Percentiles rank a stretch among this genome's conserved stretches.
Evolutionary conservation across 1,140 invertebrate species (phyloP).

Genomic region (Cydia fagiglandana): DNA sequence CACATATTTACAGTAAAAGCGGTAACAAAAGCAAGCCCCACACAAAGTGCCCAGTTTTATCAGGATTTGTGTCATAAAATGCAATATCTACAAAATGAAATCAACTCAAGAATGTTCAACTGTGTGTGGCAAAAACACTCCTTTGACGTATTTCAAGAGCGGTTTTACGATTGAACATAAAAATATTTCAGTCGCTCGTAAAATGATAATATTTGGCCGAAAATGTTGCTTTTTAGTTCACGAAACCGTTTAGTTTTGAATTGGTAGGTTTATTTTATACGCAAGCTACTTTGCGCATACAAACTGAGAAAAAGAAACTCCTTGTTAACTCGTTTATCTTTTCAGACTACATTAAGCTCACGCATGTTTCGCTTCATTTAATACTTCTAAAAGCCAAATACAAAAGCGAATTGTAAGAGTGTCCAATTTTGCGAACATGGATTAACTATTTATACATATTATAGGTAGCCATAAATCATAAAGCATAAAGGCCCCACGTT

Average conservation of each 20-base stretch:
- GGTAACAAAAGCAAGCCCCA: not conserved
- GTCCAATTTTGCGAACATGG: not conserved
- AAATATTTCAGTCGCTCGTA: constrained; percentile 53
- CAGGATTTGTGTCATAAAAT: constrained; percentile 17
- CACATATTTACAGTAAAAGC: not conserved
- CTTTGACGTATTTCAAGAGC: constrained; percentile 49
- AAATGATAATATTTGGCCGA: constrained; percentile 43
- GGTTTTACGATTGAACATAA: constrained; percentile 56
- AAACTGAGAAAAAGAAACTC: not conserved
- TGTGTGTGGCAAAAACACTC: constrained; percentile 46
- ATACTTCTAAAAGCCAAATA: not conserved
- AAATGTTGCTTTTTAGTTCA: constrained; percentile 27
- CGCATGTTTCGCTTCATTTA: constrained; percentile 3
- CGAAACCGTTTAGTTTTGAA: constrained; percentile 30
- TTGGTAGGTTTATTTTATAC: constrained; percentile 14
- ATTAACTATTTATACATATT: not conserved
- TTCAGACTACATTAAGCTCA: not conserved
- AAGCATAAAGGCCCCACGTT: constrained; percentile 9
- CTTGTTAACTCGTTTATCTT: not conserved
- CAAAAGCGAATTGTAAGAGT: constrained; percentile 14
- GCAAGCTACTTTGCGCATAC: constrained; percentile 2
- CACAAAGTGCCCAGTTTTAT: constrained; percentile 17
- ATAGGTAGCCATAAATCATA: constrained; percentile 9
- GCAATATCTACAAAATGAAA: constrained; percentile 36
- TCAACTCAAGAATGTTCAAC: constrained; percentile 40